Base-by-base conservation (phyloP, 2,888 invertebrate species). In the Perizoma flavofasciatum region DNA sequence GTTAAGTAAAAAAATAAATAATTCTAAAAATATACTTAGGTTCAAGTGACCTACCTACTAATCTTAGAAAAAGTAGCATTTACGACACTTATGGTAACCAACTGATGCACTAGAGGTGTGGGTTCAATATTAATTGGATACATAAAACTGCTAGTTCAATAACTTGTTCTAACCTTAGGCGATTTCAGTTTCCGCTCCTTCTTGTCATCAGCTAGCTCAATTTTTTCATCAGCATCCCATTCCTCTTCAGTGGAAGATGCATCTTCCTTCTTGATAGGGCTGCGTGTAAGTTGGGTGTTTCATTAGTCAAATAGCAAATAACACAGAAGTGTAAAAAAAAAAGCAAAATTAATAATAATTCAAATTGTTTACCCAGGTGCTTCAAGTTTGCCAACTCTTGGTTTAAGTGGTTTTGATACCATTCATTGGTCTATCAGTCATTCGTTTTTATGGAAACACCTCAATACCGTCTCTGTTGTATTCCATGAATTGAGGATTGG, bases 201-300 rank as follows among this genome's bases (percentile, higher is more conserved):
- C 55, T 85, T 88, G 59, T 90, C 90, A 69, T 90, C 93, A 49
- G 81, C 71, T 35, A 72, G 73, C 65, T 89, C 89, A 50, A 88
- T 91, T 61, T 91, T 89, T 8, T 92, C 91, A 72, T 91, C 91
- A 11, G 82, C 85, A 72, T 91, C 92, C 92, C 92, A 92, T 63
- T 91, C 92, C 68, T 92, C 92, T 71, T 92, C 92, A 41, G 91
- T 91, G 1, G 92, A 89, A 9, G 92, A 89, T 45, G 90, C 92
- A 45, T 91, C 91, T 61, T 89, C 90, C 67, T 92, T 91, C 71
- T 92, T 92, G 57, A 88, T 79, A 43, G 91, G 87, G 78, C 88
- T 89, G 81, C 70, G 70, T 37, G 51, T 46, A 55, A 51, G 41
- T 45, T 48, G 8, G n/a, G 40, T 45, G 22, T 48, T 40, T 50